These are phyloP conservation scores for Anas bahamensis DNA, from an alignment of 2,797 vertebrate genomes.

Conservation along the genomic window DNA sequence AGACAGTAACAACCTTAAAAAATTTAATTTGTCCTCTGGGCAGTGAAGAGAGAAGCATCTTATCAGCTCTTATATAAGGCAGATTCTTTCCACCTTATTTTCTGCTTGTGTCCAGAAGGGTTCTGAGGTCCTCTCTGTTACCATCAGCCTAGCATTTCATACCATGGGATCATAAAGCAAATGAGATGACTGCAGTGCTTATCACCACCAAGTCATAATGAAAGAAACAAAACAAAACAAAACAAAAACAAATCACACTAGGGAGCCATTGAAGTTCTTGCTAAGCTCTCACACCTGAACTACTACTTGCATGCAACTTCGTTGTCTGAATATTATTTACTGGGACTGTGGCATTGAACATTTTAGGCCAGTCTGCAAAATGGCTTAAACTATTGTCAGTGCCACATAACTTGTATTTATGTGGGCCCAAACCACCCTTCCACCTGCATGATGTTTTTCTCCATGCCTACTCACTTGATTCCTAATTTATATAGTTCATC, in stretches of 20 bases:
- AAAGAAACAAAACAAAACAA: background rate
- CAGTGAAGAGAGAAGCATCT: background rate
- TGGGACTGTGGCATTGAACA: background rate
- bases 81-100: background rate
- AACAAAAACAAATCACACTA: background rate
- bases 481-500: background rate
- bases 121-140: background rate
- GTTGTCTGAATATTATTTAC: background rate
- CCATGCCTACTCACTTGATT: background rate
- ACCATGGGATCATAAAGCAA: background rate
- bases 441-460: background rate
- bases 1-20: background rate
- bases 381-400: background rate
- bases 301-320: background rate
- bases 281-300: background rate
- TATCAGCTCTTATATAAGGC: background rate
- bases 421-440: background rate
- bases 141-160: background rate
- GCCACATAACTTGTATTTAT: background rate
- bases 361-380: background rate
- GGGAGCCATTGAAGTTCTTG: background rate
- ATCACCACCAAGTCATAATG: background rate
- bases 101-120: background rate
- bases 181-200: background rate
- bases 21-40: background rate